A percentile compares a stretch with the other conserved stretches of the same genome.
Conservation (phyloP, 2,888 invertebrate genomes). For the Dione vanillae region DNA sequence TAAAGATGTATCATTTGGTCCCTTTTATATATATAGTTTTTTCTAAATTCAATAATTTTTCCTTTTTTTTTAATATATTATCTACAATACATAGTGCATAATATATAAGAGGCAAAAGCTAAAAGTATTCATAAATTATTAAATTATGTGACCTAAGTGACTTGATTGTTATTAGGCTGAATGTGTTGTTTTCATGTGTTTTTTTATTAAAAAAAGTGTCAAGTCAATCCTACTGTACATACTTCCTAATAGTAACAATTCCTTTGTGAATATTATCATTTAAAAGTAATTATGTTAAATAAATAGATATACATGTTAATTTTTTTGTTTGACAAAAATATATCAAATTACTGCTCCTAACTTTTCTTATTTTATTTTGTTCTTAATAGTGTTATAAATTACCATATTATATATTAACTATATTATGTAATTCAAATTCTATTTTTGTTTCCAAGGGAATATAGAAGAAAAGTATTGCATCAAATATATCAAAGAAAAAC, state of each 20-base stretch:
- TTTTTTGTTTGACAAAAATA: neutral
- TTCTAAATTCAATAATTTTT: neutral
- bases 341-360: neutral
- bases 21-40: no score
- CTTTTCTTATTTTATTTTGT: neutral
- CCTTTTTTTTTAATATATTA: neutral
- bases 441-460: no score
- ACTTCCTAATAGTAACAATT: neutral
- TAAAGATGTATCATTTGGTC: no score
- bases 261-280: neutral
- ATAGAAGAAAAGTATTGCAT: no score
- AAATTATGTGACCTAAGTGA: neutral
- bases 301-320: neutral
- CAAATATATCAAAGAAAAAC: no score
- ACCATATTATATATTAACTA: neutral
- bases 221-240: neutral
- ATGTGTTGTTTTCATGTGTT: conserved; percentile 2
- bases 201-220: neutral
- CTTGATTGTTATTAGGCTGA: neutral
- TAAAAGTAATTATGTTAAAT: neutral
- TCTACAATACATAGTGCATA: neutral
- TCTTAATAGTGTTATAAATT: neutral
- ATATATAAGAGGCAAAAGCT: neutral
- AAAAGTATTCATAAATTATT: neutral
- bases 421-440: no score